Evolutionary conservation across 2,888 invertebrate genomes (phyloP).

Genomic region (Mamestra brassicae): DNA sequence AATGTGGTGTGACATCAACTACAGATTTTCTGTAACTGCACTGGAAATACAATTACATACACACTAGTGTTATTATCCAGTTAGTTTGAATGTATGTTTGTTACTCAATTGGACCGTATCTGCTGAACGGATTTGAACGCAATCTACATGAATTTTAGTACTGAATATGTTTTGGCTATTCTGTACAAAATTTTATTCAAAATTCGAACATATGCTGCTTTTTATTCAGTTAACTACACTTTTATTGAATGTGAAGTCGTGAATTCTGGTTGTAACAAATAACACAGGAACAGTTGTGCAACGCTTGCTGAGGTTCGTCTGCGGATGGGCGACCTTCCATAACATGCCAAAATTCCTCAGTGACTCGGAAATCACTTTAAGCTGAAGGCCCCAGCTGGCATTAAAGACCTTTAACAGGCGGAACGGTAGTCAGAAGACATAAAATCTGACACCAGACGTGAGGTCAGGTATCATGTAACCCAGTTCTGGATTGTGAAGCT

Average conservation of each 20-base stretch:
- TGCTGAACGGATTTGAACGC: constrained; percentile 50
- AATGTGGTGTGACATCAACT: constrained; percentile 29
- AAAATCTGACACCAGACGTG: no score
- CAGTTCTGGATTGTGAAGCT: no score
- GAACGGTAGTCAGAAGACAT: no score
- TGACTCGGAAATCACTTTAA: no score
- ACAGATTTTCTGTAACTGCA: constrained; percentile 34
- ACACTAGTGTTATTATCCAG: constrained; percentile 32
- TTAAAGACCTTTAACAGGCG: no score
- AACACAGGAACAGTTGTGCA: neutral
- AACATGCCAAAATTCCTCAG: no score
- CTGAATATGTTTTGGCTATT: constrained; percentile 39
- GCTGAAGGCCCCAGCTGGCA: no score
- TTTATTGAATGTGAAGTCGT: neutral
- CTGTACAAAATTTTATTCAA: constrained; percentile 19
- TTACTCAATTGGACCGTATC: constrained; percentile 47
- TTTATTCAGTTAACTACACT: constrained; percentile 30
- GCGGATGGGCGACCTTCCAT: no score
- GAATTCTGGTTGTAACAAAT: neutral
- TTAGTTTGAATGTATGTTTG: constrained; percentile 43
- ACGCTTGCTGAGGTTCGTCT: neutral
- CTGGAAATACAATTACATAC: constrained; percentile 39
- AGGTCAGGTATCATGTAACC: no score
- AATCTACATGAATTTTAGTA: constrained; percentile 45
- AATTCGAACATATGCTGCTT: constrained; percentile 10